Base-by-base conservation (phyloP, 2,113 vertebrate genomes). In the Oncorhynchus kisutch region DNA sequence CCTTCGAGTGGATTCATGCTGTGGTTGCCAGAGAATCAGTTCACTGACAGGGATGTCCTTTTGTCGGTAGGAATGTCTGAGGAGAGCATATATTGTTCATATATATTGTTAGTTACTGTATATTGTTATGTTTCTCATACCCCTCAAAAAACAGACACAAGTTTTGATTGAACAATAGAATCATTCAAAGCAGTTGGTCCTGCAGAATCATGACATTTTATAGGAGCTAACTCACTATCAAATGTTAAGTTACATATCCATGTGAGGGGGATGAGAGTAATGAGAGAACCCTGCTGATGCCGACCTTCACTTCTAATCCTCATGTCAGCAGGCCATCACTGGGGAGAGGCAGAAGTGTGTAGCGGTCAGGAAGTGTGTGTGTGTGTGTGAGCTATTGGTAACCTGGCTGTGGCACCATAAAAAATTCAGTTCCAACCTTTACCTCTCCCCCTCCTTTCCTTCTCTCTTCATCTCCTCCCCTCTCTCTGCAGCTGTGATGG, bases 361-460 rank as follows among this genome's bases (percentile, higher is more conserved):
- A 45, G 39, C 2, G 39, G 39, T 45, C 39, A 45, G 39, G 39
- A 45, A 45, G 39, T 45, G 39, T 72, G 29, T 59, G 25, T 45
- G 29, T 59, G 25, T 45, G 27, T 45, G 25, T 22, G 49, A n/a
- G 6, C 12, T 54, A 54, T 64, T 48, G 51, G 80, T 81, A 75
- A 45, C 48, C 70, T 77, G 73, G 62, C 69, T 62, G 49, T 74
- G 85, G 77, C 65, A 64, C 77, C 89, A 93, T 94, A 45, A 94
- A 94, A 93, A 87, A 94, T 94, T 89, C 85, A 94, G 77, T 69
- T 70, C 51, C 80, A 88, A 92, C 91, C 91, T 93, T 93, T 91
- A 67, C 74, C 77, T 82, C 74, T 64, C 5, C 45, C 75, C 60
- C 25, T 71, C 31, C 18, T 9, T 7, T 18, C 12, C 25, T 25